Evolutionary conservation across 2,797 vertebrate species (phyloP).

Genomic region (Fundulus diaphanus): DNA sequence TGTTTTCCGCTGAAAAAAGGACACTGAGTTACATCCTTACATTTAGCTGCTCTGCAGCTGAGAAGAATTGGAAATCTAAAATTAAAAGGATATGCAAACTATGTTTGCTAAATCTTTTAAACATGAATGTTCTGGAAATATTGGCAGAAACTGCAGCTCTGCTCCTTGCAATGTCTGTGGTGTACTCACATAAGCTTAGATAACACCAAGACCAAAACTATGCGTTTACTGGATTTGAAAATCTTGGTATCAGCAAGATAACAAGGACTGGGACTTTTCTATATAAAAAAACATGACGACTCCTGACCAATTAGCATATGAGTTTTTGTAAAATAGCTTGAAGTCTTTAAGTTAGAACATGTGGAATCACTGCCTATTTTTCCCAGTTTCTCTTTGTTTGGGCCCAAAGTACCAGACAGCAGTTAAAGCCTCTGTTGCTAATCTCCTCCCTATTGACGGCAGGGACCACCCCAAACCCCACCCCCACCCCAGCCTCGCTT

Average conservation of each 20-base stretch:
- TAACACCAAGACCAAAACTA: too few species aligned
- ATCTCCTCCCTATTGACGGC: constrained; percentile 59
- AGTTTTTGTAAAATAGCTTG: too few species aligned
- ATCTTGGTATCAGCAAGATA: not conserved
- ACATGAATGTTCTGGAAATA: not conserved
- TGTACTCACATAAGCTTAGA: not conserved
- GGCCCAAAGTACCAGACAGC: constrained; percentile 14
- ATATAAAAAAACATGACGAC: not conserved
- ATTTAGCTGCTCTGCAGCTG: not conserved
- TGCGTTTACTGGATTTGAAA: not conserved
- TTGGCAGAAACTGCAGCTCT: not conserved
- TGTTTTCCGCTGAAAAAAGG: too few species aligned
- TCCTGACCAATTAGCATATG: not conserved
- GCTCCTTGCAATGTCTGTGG: not conserved
- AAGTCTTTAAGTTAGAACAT: constrained; percentile 8
- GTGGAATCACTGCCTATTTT: constrained; percentile 52
- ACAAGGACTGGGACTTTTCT: not conserved
- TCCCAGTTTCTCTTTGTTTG: constrained; percentile 48
- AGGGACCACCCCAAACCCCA: constrained; percentile 53
- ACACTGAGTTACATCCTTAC: not conserved
- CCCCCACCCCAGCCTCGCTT: constrained; percentile 36
- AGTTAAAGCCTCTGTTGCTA: constrained; percentile 61
- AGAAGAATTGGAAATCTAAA: not conserved
- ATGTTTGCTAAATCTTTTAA: not conserved
- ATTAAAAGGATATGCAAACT: not conserved